Percentiles rank a stretch among this genome's conserved stretches.
Evolutionary conservation across 23 tunicate genomes (phyloP).

Genomic region (Ascidia mentula): DNA sequence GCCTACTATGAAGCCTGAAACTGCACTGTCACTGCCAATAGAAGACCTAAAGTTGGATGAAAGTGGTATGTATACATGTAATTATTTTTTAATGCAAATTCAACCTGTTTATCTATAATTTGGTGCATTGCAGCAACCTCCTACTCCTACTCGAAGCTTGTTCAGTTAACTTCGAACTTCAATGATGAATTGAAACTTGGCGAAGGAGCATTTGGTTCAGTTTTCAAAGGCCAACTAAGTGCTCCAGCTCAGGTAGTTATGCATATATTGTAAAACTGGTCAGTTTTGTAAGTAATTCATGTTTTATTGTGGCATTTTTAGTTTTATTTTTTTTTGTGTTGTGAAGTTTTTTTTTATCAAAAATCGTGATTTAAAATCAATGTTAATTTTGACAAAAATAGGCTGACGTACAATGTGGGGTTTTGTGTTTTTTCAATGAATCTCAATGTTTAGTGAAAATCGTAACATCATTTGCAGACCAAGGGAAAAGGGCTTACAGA

Average conservation of each 20-base stretch:
- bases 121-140: conserved; percentile 32
- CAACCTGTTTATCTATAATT: not conserved
- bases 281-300: not conserved
- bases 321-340: too few relatives aligned
- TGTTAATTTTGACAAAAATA: too few relatives aligned
- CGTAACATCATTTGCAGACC: too few relatives aligned
- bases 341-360: too few relatives aligned
- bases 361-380: not conserved
- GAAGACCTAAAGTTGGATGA: not conserved
- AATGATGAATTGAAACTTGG: conserved; percentile 79
- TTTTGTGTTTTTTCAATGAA: too few relatives aligned
- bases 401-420: too few relatives aligned
- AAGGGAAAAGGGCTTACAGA: conserved; percentile 36
- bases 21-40: not conserved
- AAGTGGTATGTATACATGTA: not conserved
- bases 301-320: not conserved
- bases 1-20: too few relatives aligned
- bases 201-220: conserved; percentile 96
- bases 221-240: conserved; percentile 69
- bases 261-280: not conserved
- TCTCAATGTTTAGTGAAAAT: too few relatives aligned
- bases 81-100: too few relatives aligned
- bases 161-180: conserved; percentile 64
- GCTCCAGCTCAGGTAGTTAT: not conserved
- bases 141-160: conserved; percentile 57